These are phyloP conservation scores for Cheilosia pagana DNA, from an alignment of 2,888 invertebrate species.

Conservation along the genomic window DNA sequence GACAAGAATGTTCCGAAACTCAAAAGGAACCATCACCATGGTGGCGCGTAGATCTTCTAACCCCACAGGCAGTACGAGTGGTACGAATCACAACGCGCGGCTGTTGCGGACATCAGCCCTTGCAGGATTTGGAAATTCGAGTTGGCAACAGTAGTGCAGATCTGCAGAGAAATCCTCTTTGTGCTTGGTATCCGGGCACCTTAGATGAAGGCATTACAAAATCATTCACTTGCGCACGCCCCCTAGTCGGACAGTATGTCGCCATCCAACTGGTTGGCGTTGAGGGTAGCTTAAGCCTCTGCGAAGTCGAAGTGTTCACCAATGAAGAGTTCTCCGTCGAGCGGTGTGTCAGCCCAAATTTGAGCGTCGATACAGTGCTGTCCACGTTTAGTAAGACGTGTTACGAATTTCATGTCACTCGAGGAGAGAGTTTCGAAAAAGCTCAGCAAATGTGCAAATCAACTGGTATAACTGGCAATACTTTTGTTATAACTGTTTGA, in stretches of 20 bases:
- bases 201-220: constrained; percentile 97
- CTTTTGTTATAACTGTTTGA: background rate
- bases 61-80: constrained; percentile 92
- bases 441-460: constrained; percentile 90
- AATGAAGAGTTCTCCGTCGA: constrained; percentile 95
- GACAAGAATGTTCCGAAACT: constrained; percentile 94
- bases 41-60: constrained; percentile 95
- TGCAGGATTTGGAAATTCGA: constrained; percentile 94
- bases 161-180: constrained; percentile 93
- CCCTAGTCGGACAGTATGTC: constrained; percentile 93
- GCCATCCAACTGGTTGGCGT: constrained; percentile 95
- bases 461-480: constrained; percentile 84
- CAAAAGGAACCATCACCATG: constrained; percentile 95
- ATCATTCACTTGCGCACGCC: constrained; percentile 93
- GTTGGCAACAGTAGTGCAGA: constrained; percentile 96
- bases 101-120: constrained; percentile 91
- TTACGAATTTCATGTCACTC: constrained; percentile 93
- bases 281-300: constrained; percentile 94
- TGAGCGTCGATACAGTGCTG: constrained; percentile 91
- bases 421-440: constrained; percentile 92
- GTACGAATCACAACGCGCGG: constrained; percentile 91
- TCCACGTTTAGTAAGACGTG: constrained; percentile 94
- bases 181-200: constrained; percentile 97
- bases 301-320: constrained; percentile 96
- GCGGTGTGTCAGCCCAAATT: constrained; percentile 89